Percentiles rank a stretch among this genome's conserved stretches.
phyloP scores from a whole-genome alignment of 2,888 invertebrate genomes.

The Sphaerophoria taeniata region DNA sequence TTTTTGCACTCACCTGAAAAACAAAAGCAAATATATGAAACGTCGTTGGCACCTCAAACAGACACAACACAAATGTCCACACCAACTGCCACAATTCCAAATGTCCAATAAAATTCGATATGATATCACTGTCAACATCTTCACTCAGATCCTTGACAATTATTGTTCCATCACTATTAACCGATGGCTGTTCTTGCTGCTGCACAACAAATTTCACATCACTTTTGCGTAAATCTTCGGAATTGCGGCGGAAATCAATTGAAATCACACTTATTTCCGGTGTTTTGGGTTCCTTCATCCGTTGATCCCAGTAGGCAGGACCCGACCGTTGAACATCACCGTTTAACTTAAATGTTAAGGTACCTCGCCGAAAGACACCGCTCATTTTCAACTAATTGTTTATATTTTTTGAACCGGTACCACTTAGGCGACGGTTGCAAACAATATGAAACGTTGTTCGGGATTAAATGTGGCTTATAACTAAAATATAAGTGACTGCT shows the following conservation, averaged over 20 bases:
- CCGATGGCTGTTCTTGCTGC: neutral
- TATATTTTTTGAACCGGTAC: conserved; percentile 16
- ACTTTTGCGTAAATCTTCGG: conserved; percentile 80
- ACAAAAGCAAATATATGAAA: conserved; percentile 87
- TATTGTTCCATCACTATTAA: neutral
- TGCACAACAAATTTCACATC: conserved; percentile 12
- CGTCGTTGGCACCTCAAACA: conserved; percentile 86
- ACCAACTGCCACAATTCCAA: conserved; percentile 86
- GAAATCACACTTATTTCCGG: conserved; percentile 81
- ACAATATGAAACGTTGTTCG: conserved; percentile 57
- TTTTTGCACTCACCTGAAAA: conserved; percentile 82
- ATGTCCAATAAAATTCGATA: conserved; percentile 85
- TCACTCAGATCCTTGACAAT: conserved; percentile 77
- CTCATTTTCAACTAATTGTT: conserved; percentile 77
- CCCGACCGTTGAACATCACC: conserved; percentile 34
- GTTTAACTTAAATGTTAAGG: conserved; percentile 79
- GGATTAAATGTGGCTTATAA: conserved; percentile 57
- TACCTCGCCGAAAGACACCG: conserved; percentile 80
- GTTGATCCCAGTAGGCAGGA: conserved; percentile 55
- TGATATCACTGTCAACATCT: conserved; percentile 83
- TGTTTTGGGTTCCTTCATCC: conserved; percentile 78
- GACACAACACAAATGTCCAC: conserved; percentile 85
- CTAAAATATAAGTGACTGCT: neutral
- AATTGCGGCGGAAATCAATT: conserved; percentile 80
- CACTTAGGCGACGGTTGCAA: conserved; percentile 54